A percentile compares a stretch with the other conserved stretches of the same genome.
These are phyloP conservation scores for Crotalus viridis DNA, from an alignment of 2,113 vertebrate species.

Conservation along the genomic window DNA sequence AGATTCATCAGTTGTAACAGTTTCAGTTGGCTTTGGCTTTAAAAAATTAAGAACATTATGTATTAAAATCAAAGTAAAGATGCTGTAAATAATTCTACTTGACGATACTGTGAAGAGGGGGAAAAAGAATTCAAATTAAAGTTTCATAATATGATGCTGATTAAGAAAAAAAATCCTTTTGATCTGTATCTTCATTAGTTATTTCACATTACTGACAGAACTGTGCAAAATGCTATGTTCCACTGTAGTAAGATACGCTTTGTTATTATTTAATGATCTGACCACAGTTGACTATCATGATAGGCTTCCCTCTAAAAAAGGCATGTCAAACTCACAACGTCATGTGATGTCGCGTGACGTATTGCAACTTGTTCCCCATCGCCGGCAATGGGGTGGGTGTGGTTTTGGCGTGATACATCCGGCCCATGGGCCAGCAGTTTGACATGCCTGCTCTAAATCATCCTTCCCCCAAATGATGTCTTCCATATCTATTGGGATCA, in stretches of 20 bases:
- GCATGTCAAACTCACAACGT: no score
- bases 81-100: slow-evolving; percentile 52
- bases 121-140: slow-evolving; percentile 33
- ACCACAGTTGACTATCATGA: background rate
- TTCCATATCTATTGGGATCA: background rate
- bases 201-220: background rate
- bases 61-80: slow-evolving; percentile 73
- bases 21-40: slow-evolving; percentile 95
- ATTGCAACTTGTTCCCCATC: no score
- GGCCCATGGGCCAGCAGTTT: no score
- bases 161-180: slow-evolving; percentile 16
- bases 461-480: background rate
- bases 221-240: slow-evolving; percentile 2
- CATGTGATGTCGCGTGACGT: no score
- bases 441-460: background rate
- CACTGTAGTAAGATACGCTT: background rate
- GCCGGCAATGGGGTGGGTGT: no score
- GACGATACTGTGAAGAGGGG: slow-evolving; percentile 43
- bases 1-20: slow-evolving; percentile 93
- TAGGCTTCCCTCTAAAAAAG: background rate
- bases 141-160: slow-evolving; percentile 10
- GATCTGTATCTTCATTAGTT: slow-evolving; percentile 8
- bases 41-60: slow-evolving; percentile 82
- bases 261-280: background rate
- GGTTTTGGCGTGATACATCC: no score